These are phyloP conservation scores for Vireo altiloquus DNA, from an alignment of 2,113 vertebrate species.

Conservation along the genomic window DNA sequence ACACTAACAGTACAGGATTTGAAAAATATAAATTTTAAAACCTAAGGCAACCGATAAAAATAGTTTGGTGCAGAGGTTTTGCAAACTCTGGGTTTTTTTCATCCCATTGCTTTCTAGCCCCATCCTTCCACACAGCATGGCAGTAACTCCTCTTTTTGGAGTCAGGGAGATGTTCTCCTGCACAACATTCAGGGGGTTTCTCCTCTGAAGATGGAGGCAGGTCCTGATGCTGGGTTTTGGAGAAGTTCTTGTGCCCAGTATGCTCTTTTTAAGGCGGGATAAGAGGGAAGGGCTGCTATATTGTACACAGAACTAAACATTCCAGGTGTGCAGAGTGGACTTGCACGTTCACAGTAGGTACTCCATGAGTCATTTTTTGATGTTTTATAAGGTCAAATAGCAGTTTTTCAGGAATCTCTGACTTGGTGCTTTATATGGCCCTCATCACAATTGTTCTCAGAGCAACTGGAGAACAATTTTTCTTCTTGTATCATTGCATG, in stretches of 20 bases:
- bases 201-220: neutral
- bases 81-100: neutral
- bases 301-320: neutral
- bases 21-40: too few relatives aligned
- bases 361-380: neutral
- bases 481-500: neutral
- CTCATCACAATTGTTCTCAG: neutral
- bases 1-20: too few relatives aligned
- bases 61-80: neutral
- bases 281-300: neutral
- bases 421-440: neutral
- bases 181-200: fast-evolving
- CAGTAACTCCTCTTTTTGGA: neutral
- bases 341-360: neutral
- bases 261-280: neutral
- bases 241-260: neutral
- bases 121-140: neutral
- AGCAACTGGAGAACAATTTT: neutral
- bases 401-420: neutral
- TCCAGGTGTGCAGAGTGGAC: neutral
- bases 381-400: neutral
- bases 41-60: neutral
- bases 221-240: neutral
- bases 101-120: neutral
- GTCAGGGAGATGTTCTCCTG: neutral